A percentile compares a stretch with the other conserved stretches of the same genome.
Evolutionary conservation across 2,888 invertebrate genomes (phyloP).

Genomic region (Limenitis camilla): DNA sequence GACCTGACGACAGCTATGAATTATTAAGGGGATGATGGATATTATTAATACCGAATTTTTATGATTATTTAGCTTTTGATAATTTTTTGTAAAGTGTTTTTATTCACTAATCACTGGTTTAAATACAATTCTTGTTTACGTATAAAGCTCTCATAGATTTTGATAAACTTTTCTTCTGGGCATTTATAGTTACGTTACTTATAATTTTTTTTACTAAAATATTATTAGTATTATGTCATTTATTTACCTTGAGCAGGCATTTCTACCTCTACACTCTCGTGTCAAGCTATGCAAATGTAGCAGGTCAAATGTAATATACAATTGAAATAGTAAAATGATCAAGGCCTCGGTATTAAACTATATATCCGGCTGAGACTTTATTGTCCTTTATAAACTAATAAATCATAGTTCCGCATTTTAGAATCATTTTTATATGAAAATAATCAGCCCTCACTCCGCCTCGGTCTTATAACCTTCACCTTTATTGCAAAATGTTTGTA

Average conservation of each 20-base stretch:
- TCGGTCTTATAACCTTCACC: background rate
- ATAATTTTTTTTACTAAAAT: no score
- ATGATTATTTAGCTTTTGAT: no score
- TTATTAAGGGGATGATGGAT: no score
- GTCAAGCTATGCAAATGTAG: slow-evolving; percentile 11
- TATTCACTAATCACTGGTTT: no score
- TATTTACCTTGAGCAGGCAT: background rate
- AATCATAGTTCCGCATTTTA: background rate
- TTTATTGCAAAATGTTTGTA: no score
- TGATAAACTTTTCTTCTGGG: no score
- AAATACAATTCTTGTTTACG: no score
- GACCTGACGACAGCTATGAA: no score
- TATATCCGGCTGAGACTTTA: slow-evolving; percentile 24
- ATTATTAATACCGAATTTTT: no score
- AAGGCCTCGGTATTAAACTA: slow-evolving; percentile 26
- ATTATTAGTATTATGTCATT: background rate
- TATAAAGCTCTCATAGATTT: no score
- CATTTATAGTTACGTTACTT: no score
- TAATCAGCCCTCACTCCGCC: background rate
- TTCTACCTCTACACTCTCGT: background rate
- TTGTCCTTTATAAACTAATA: slow-evolving; percentile 1
- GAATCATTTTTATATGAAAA: background rate
- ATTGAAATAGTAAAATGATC: slow-evolving; percentile 24
- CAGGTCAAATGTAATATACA: slow-evolving; percentile 19
- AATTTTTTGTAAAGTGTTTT: no score